phyloP scores from a whole-genome alignment of 2,113 vertebrate genomes.

The Phyllostomus discolor region DNA sequence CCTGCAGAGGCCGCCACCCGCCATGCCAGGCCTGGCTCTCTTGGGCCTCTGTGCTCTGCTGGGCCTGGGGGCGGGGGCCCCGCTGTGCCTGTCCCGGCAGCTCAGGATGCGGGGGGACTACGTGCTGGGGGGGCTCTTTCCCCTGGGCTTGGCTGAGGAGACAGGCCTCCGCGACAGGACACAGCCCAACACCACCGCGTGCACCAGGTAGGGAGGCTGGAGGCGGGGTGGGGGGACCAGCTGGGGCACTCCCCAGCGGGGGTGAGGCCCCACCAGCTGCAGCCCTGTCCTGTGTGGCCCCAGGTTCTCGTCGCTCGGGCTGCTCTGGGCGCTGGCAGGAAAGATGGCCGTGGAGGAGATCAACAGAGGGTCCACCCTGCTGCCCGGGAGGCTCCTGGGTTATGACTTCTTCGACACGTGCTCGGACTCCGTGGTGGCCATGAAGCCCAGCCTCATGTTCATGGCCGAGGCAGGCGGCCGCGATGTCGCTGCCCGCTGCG shows the following conservation, averaged over 20 bases:
- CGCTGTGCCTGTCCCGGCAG: slow-evolving; percentile 75
- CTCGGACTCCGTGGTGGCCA: slow-evolving; percentile 77
- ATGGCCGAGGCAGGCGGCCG: slow-evolving; percentile 63
- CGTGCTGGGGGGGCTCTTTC: slow-evolving; percentile 90
- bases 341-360: slow-evolving; percentile 90
- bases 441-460: slow-evolving; percentile 85
- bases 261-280: background rate
- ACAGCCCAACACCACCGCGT: slow-evolving; percentile 72
- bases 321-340: slow-evolving; percentile 86
- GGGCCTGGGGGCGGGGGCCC: background rate
- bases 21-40: background rate
- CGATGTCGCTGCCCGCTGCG: slow-evolving; percentile 70
- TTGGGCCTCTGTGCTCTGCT: background rate
- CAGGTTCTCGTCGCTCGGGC: slow-evolving; percentile 79
- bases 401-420: slow-evolving; percentile 53
- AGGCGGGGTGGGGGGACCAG: accelerated
- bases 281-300: background rate
- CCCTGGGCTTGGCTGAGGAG: slow-evolving; percentile 76
- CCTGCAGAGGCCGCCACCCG: background rate
- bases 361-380: slow-evolving; percentile 83
- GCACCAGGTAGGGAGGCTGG: slow-evolving; percentile 80
- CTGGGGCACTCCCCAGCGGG: accelerated
- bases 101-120: slow-evolving; percentile 84
- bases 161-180: slow-evolving; percentile 59
- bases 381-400: slow-evolving; percentile 69